These are phyloP conservation scores for Metopolophium dirhodum DNA, from an alignment of 1,140 invertebrate species.

Conservation along the genomic window DNA sequence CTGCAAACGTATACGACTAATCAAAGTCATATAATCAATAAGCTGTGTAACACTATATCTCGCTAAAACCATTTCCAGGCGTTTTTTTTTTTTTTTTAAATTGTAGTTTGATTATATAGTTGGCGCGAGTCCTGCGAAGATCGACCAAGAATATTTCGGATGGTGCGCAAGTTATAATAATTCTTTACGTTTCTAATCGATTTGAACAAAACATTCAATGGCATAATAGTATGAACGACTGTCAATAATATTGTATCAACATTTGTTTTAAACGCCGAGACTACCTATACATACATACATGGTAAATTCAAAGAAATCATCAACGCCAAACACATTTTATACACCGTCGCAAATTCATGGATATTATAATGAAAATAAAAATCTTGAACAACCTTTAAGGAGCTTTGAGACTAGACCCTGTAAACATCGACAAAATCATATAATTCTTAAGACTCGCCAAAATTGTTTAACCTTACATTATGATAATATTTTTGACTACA, in stretches of 20 bases:
- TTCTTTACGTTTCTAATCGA: neutral
- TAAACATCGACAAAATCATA: no score
- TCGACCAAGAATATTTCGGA: neutral
- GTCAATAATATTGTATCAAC: neutral
- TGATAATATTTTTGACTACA: no score
- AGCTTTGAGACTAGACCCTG: no score
- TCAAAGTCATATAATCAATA: neutral
- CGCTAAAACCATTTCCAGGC: neutral
- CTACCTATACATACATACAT: no score
- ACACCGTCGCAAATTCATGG: neutral
- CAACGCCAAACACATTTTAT: neutral
- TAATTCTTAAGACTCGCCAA: no score
- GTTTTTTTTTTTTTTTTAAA: no score
- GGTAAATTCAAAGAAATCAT: neutral
- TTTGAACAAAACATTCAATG: neutral
- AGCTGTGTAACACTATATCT: neutral
- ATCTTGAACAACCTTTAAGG: neutral
- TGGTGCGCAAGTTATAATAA: neutral
- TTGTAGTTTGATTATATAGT: neutral
- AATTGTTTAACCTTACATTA: no score
- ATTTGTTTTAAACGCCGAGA: neutral
- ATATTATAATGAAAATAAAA: neutral
- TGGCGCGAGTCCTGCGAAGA: neutral
- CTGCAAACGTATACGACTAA: neutral
- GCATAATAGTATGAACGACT: neutral